Evolutionary conservation across 1,140 invertebrate genomes (phyloP).

Genomic region (Drosophila navojoa): DNA sequence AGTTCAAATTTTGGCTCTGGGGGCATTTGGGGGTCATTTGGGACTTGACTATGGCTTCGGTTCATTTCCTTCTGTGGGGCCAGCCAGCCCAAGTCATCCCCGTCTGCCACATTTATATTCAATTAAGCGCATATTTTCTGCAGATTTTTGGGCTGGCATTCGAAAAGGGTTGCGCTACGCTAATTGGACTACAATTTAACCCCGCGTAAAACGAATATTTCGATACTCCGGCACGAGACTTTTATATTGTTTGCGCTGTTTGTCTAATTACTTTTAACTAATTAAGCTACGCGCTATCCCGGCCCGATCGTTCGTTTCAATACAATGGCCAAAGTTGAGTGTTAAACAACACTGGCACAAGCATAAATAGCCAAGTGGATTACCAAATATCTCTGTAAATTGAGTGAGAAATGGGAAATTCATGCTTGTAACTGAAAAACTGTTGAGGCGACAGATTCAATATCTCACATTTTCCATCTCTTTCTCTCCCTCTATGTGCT

Average conservation of each 20-base stretch:
- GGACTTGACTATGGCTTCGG: constrained; percentile 11
- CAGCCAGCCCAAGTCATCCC: neutral
- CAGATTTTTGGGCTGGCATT: constrained; percentile 44
- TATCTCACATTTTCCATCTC: neutral
- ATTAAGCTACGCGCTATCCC: constrained; percentile 46
- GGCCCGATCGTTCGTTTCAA: constrained; percentile 52
- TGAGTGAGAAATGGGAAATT: neutral
- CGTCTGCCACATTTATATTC: constrained; percentile 39
- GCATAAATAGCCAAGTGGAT: constrained; percentile 34
- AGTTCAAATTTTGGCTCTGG: constrained; percentile 23
- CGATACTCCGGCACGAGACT: constrained; percentile 13
- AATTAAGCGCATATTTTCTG: constrained; percentile 77
- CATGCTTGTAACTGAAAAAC: constrained; percentile 4
- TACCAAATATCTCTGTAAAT: constrained; percentile 24
- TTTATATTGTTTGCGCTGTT: constrained; percentile 35
- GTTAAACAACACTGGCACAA: constrained; percentile 32
- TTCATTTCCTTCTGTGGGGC: constrained; percentile 1
- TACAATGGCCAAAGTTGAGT: constrained; percentile 57
- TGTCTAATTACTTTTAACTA: constrained; percentile 69
- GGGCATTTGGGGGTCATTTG: constrained; percentile 32
- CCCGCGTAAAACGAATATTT: neutral
- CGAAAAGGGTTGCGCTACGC: constrained; percentile 39
- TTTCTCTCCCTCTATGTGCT: constrained; percentile 14
- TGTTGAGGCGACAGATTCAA: neutral
- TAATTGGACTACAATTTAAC: constrained; percentile 55